Evolutionary conservation across 1,140 invertebrate genomes (phyloP), one percentile per base, ranked within the genome.

Genomic region (Drosophila punjabiensis): DNA sequence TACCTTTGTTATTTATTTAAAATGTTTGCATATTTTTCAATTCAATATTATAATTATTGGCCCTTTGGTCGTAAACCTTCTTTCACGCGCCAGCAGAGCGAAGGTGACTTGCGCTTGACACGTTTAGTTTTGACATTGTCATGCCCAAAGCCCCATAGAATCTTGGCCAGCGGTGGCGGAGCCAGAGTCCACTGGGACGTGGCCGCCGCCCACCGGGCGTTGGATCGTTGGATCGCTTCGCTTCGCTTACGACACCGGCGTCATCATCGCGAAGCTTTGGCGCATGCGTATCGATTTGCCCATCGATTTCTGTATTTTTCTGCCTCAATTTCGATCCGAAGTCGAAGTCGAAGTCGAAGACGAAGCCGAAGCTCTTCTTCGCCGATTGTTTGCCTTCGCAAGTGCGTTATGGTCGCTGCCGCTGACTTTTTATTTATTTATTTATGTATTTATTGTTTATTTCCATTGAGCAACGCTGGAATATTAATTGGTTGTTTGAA

Each of bases 71-170:
- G 4, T 24, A 37, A 37, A 24, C 55, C 55, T 37, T 59, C 16
- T 13, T 30, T 41, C 20, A 56, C 37, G 63, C 67, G 18, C 41
- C 37, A 68, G 14, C 65, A 32, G 18, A 18, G 32, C 45, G 20
- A 48, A 56, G 32, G 16, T 30, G 43, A 13, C 43, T 35, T 68
- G 62, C 48, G 83, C 79, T 80, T 80, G 71, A 76, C 83, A 87
- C 83, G 70, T 82, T 84, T 76, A 62, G 43, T 81, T 81, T 84
- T 84, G 86, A 79, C 81, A 89, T 85, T 81, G 81, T 67, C 67
- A 74, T 69, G 69, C 81, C 63, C 45, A 83, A 80, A 60, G 30
- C n/a, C 33, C 84, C 73, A 70, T 73, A 88, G 66, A 88, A 88
- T 89, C 62, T 56, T 18, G 56, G 70, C 75, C 68, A 74, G 24